phyloP scores from a whole-genome alignment of 2,113 vertebrate species.

The Oreocharis arfaki region DNA sequence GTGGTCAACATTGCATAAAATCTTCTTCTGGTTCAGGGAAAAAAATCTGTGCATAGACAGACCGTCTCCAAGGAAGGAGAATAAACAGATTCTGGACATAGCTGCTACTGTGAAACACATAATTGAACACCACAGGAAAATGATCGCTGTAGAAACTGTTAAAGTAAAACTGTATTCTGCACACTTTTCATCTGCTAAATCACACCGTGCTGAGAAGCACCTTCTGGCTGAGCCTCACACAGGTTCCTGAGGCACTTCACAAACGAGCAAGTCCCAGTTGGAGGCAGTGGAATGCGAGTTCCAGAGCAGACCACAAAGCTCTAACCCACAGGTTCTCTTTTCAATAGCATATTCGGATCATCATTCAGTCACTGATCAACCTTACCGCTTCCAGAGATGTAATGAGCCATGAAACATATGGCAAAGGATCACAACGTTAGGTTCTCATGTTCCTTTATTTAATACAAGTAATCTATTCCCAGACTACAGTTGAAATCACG shows the following conservation, averaged over 20 bases:
- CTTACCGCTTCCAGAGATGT: not conserved
- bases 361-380: not conserved
- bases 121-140: constrained; percentile 23
- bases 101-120: not conserved
- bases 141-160: not conserved
- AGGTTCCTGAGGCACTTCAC: not conserved
- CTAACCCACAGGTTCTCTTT: not conserved
- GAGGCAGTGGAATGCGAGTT: not conserved
- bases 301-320: not conserved
- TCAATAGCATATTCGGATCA: not conserved
- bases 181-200: not conserved
- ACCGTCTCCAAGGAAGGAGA: not conserved
- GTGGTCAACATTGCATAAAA: not conserved
- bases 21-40: not conserved
- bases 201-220: not conserved
- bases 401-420: not conserved
- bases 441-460: not conserved
- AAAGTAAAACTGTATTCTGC: not conserved
- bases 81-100: not conserved
- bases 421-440: not conserved
- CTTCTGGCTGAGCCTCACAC: not conserved
- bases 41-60: not conserved
- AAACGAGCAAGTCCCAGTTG: not conserved
- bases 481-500: not conserved
- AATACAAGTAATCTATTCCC: not conserved